These are phyloP conservation scores for Listronotus bonariensis DNA, from an alignment of 1,140 invertebrate genomes.

Conservation along the genomic window DNA sequence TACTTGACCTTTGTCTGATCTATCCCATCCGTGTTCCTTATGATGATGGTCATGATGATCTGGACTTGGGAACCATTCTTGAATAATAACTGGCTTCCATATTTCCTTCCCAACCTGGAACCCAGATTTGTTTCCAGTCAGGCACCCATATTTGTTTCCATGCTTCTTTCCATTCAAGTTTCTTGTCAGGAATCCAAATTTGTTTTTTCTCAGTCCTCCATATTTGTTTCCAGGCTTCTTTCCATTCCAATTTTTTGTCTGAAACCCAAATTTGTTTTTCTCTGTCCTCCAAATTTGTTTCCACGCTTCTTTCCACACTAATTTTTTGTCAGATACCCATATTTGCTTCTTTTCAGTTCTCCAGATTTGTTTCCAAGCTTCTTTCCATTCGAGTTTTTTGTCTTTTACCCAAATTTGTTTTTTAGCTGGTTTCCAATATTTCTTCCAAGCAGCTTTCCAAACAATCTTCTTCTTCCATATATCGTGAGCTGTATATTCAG, in stretches of 20 bases:
- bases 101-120: conserved; percentile 71
- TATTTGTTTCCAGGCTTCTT: conserved; percentile 73
- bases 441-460: conserved; percentile 76
- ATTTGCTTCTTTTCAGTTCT: conserved; percentile 75
- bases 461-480: conserved; percentile 77
- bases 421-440: conserved; percentile 74
- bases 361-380: conserved; percentile 77
- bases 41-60: conserved; percentile 59
- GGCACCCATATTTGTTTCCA: conserved; percentile 73
- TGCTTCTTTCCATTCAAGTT: conserved; percentile 66
- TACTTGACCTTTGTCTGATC: conserved; percentile 4
- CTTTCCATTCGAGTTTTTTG: conserved; percentile 76
- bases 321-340: conserved; percentile 76
- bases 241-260: conserved; percentile 77
- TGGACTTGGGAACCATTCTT: conserved; percentile 66
- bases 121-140: conserved; percentile 76
- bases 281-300: conserved; percentile 76
- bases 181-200: conserved; percentile 74
- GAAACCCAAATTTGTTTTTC: conserved; percentile 80
- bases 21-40: conserved; percentile 62
- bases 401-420: conserved; percentile 77
- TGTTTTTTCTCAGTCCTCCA: conserved; percentile 81
- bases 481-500: conserved; percentile 73
- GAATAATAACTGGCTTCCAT: conserved; percentile 71
- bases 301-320: conserved; percentile 78